Conservation (phyloP, 2,113 vertebrate genomes). For the Probosciger aterrimus region DNA sequence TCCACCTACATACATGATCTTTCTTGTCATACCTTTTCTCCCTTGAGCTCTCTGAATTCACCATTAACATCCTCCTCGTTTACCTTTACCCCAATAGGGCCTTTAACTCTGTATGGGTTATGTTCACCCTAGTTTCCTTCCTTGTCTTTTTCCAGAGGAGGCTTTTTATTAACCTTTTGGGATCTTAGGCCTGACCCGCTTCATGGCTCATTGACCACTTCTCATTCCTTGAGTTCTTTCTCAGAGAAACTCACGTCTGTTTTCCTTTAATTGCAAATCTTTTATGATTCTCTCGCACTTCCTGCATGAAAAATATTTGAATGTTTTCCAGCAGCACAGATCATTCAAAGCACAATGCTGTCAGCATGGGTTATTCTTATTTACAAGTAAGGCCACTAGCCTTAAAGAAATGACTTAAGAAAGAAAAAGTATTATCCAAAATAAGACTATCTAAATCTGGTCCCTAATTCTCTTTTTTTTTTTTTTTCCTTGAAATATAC, state of each 20-base stretch:
- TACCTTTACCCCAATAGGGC: not conserved
- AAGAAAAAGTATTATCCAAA: not conserved
- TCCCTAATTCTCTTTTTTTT: not conserved
- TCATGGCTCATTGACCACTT: slow-evolving; percentile 34
- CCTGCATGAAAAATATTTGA: slow-evolving; percentile 8
- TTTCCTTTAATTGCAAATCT: slow-evolving; percentile 40
- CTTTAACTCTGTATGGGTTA: not conserved
- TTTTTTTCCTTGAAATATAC: not conserved
- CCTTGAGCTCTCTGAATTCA: not conserved
- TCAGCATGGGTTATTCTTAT: not conserved
- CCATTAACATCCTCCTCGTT: not conserved
- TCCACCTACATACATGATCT: not conserved
- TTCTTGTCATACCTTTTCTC: not conserved
- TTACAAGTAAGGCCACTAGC: not conserved
- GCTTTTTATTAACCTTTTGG: slow-evolving; percentile 35
- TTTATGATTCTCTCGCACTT: slow-evolving; percentile 24
- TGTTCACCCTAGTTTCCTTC: not conserved
- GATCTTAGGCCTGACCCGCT: not conserved
- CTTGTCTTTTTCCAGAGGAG: not conserved
- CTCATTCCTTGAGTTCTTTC: slow-evolving; percentile 58
- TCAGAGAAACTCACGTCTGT: not conserved
- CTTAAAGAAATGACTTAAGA: not conserved
- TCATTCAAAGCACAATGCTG: not conserved
- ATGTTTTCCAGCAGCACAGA: not conserved
- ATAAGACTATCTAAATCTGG: not conserved